Conservation (phyloP, 2,113 vertebrate genomes). For the Colius striatus region DNA sequence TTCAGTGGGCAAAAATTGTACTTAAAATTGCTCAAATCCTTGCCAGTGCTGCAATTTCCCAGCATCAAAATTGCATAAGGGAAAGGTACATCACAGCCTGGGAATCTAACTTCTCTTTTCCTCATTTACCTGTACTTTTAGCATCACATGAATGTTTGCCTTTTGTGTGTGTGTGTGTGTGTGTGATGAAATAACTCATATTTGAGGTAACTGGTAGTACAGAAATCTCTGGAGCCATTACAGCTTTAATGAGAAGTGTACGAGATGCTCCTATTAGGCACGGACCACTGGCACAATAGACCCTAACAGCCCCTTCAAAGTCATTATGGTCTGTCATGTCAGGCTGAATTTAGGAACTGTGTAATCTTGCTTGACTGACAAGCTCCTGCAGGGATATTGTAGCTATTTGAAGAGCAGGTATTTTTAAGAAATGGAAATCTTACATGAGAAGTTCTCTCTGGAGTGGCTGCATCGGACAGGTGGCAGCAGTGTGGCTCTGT, state of each 20-base stretch:
- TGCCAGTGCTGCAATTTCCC: not conserved
- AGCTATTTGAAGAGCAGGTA: not conserved
- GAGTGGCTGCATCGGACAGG: not conserved
- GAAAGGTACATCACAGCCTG: not conserved
- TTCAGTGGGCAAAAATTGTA: not conserved
- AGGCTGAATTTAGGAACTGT: conserved; percentile 21
- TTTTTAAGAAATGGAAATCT: not conserved
- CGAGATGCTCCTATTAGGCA: not conserved
- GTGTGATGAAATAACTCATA: not conserved
- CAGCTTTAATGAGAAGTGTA: conserved; percentile 15
- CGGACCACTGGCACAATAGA: conserved; percentile 3
- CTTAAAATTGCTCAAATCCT: not conserved
- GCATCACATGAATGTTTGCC: not conserved
- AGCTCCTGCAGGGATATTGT: conserved; percentile 8
- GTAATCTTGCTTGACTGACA: conserved; percentile 44
- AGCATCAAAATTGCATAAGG: not conserved
- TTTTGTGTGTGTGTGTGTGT: not conserved
- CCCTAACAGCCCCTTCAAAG: not conserved
- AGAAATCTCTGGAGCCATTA: not conserved
- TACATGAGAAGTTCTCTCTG: not conserved
- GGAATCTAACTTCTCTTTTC: not conserved
- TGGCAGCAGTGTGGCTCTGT: not conserved
- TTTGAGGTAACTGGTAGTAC: not conserved
- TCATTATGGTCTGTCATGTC: not conserved
- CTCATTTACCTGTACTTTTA: not conserved